Base-by-base conservation (phyloP, 2,113 vertebrate genomes). In the Thunnus maccoyii region DNA sequence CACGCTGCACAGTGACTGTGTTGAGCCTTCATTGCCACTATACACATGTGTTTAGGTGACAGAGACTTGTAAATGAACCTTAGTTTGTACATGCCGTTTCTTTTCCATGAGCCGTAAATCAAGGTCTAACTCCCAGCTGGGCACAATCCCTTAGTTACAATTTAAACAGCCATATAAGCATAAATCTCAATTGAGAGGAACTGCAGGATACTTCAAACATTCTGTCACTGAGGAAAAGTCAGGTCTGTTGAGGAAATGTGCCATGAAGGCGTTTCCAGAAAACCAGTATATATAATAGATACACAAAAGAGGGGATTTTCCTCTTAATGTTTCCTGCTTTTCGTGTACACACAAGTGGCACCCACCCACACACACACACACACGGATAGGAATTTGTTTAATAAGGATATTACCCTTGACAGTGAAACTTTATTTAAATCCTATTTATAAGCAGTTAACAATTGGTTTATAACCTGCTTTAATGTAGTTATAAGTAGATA, bases 1-100 rank as follows among this genome's bases (percentile, higher is more conserved):
- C 69, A 51, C 16, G 47, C 58, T 36, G 17, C 54, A 60, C 46
- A 71, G 18, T 1, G 52, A 60, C 54, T 5, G 22, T 89, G 89
- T 93, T 91, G 91, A 83, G 82, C 89, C 92, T 74, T 76, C 80
- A 90, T 84, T 0, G 65, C 90, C 88, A 54, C 64, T 27, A 89
- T 84, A 2, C 12, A 0, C 4, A 48, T 30, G 44, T 92, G 88
- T 93, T 92, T 91, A 90, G 17, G 82, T 66, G 85, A 93, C 88
- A 92, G 41, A 86, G n/a, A 25, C 80, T 32, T 25, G 0, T 30
- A 82, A 87, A 82, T 92, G 66, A 87, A 70, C 72, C 78, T 27
- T 54, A 62, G 73, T 85, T 64, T 56, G 61, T 56, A 86, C 52
- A 1, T 15, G 11, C 11, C 0, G 14, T 67, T 48, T 76, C 58